Conservation (phyloP, 2,797 vertebrate genomes). For the Danio jaintianensis region DNA sequence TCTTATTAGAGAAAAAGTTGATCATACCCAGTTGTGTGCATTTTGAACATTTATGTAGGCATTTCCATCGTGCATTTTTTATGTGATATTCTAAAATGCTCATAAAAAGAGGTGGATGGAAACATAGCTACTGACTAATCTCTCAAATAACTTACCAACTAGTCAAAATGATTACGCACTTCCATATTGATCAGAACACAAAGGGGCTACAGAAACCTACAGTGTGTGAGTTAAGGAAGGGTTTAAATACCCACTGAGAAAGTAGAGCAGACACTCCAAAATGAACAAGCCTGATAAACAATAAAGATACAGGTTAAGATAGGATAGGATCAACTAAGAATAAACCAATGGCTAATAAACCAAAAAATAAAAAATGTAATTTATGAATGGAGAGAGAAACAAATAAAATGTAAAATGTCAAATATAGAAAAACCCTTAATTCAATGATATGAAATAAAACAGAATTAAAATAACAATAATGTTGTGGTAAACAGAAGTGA, state of each 20-base stretch:
- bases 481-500: not conserved
- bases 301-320: slow-evolving; percentile 26
- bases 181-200: not conserved
- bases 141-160: slow-evolving; percentile 1
- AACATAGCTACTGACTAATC: too few relatives aligned
- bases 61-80: too few relatives aligned
- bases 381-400: not conserved
- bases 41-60: too few relatives aligned
- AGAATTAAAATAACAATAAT: not conserved
- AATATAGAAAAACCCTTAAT: not conserved
- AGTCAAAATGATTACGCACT: not conserved
- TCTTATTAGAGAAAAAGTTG: too few relatives aligned
- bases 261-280: slow-evolving; percentile 39
- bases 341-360: not conserved
- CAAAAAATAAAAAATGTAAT: not conserved
- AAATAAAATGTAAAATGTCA: too few relatives aligned
- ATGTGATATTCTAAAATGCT: too few relatives aligned
- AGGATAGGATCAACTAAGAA: not conserved
- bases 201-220: slow-evolving; percentile 9
- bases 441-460: not conserved
- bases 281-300: slow-evolving; percentile 34
- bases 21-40: too few relatives aligned
- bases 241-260: slow-evolving; percentile 48
- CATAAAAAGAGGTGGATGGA: too few relatives aligned
- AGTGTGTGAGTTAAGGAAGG: not conserved